phyloP scores from a whole-genome alignment of 2,797 vertebrate genomes.

The Tympanoctomys barrerae region DNA sequence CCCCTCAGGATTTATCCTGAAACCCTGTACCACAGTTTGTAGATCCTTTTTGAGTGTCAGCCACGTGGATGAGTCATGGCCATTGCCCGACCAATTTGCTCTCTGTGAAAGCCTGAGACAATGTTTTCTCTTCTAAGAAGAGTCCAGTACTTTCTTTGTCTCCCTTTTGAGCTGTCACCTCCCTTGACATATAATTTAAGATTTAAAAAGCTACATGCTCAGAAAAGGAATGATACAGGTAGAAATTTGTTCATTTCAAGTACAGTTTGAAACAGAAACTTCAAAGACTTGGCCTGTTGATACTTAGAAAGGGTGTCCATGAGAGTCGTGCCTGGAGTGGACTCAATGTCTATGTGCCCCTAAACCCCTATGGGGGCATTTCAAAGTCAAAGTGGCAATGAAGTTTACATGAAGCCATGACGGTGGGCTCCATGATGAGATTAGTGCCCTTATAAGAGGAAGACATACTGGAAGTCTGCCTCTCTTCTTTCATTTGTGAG shows the following conservation, averaged over 20 bases:
- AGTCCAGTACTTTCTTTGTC: neutral
- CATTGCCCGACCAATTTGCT: too few species aligned
- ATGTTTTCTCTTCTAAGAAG: too few species aligned
- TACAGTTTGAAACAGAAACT: neutral
- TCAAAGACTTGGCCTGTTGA: neutral
- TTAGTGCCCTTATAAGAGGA: neutral
- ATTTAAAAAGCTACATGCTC: neutral
- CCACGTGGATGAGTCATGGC: too few species aligned
- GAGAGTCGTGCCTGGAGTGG: rapidly evolving
- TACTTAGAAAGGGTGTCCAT: neutral
- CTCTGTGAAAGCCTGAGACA: too few species aligned
- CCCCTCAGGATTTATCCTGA: too few species aligned
- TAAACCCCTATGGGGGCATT: neutral
- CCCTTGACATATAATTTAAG: neutral
- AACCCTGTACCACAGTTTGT: too few species aligned
- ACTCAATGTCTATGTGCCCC: neutral
- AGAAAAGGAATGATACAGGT: neutral
- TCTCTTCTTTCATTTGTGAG: too few species aligned
- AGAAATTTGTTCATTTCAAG: neutral
- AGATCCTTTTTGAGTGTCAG: too few species aligned
- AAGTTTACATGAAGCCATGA: too few species aligned
- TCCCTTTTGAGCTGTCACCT: neutral
- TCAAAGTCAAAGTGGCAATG: too few species aligned
- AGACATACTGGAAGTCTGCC: neutral
- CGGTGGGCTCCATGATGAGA: neutral